Conservation (phyloP, 2,888 invertebrate species). For the Notocelia uddmanniana region DNA sequence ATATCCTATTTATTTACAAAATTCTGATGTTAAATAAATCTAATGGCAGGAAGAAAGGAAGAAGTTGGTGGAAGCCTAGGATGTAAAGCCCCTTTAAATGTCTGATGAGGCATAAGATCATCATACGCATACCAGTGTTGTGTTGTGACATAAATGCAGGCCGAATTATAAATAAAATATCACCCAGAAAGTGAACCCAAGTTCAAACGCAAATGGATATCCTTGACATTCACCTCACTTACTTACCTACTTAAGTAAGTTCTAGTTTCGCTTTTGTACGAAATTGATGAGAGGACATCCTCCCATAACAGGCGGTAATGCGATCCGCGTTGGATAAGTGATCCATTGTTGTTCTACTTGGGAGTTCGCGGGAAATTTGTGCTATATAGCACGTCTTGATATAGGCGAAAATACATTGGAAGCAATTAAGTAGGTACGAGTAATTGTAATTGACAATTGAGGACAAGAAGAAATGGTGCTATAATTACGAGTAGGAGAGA, state of each 20-base stretch:
- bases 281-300: slow-evolving; percentile 32
- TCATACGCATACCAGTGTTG: not conserved
- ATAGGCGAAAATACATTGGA: slow-evolving; percentile 17
- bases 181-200: slow-evolving; percentile 13
- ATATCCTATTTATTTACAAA: no score
- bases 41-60: not conserved
- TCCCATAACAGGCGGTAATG: slow-evolving; percentile 29
- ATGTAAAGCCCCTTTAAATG: no score
- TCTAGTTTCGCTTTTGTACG: slow-evolving; percentile 38
- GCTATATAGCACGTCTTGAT: slow-evolving; percentile 2
- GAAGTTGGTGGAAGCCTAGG: no score
- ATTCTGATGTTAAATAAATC: not conserved
- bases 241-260: slow-evolving; percentile 39
- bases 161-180: slow-evolving; percentile 1
- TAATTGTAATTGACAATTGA: not conserved
- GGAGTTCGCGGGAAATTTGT: slow-evolving; percentile 21
- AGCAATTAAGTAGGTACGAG: not conserved
- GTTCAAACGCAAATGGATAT: slow-evolving; percentile 34
- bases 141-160: slow-evolving; percentile 11
- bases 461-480: not conserved
- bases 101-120: no score
- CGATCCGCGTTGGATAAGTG: slow-evolving; percentile 33
- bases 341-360: slow-evolving; percentile 41
- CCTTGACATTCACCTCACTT: slow-evolving; percentile 48
- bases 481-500: not conserved